Evolutionary conservation across 2,888 invertebrate genomes (phyloP).

Genomic region (Operophtera brumata): DNA sequence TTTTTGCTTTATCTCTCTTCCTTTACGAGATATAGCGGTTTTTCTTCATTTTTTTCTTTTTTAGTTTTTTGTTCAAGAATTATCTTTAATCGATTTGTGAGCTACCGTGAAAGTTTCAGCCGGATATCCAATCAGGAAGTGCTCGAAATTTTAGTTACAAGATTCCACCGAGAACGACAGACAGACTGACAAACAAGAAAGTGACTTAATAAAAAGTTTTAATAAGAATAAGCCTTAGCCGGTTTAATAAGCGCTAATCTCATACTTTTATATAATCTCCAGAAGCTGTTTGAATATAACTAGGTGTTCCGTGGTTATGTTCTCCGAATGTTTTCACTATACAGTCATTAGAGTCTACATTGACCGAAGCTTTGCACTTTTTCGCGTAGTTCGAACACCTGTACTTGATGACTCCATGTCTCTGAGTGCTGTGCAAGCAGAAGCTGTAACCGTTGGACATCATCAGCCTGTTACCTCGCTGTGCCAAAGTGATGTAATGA

Average conservation of each 20-base stretch:
- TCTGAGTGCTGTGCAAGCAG: neutral
- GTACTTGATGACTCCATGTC: neutral
- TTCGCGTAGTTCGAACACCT: constrained; percentile 1
- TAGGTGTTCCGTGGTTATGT: constrained; percentile 9
- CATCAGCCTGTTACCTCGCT: neutral
- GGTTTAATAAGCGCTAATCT: neutral
- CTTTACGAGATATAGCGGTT: too few relatives aligned
- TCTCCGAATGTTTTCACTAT: neutral
- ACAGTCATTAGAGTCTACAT: neutral
- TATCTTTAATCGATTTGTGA: too few relatives aligned
- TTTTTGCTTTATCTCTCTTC: too few relatives aligned
- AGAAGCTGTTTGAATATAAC: neutral
- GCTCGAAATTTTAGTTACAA: too few relatives aligned
- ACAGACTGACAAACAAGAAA: too few relatives aligned
- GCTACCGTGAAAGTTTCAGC: too few relatives aligned
- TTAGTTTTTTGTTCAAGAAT: too few relatives aligned
- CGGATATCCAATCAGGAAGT: too few relatives aligned
- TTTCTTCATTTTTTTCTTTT: too few relatives aligned
- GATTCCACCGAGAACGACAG: too few relatives aligned
- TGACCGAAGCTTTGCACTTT: constrained; percentile 9
- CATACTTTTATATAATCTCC: constrained; percentile 6
- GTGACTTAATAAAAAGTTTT: too few relatives aligned
- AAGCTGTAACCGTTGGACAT: neutral
- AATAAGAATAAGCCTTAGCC: neutral
- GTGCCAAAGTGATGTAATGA: neutral